Percentiles rank a stretch among this genome's conserved stretches.
phyloP scores from a whole-genome alignment of 35 echinoderm and acorn worm species.

The Eucidaris tribuloides region DNA sequence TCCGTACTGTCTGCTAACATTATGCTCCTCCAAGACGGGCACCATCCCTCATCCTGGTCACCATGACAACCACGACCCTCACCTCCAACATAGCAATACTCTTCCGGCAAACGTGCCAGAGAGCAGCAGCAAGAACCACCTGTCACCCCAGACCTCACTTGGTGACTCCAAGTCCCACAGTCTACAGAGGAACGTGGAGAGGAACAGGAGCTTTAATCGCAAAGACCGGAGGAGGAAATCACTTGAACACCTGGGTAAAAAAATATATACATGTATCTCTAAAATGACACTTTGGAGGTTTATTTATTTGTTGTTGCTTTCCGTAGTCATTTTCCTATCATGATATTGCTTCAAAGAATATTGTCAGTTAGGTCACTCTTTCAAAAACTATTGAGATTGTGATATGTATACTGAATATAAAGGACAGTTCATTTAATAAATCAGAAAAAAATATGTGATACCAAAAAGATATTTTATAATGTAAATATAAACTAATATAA shows the following conservation, averaged over 20 bases:
- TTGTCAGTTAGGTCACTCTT: no score
- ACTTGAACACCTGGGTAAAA: constrained; percentile 7
- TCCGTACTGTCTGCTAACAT: constrained; percentile 70
- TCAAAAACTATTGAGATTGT: no score
- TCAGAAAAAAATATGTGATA: no score
- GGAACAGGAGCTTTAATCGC: constrained; percentile 10
- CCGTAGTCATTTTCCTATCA: no score
- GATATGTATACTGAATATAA: no score
- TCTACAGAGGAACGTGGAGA: not conserved
- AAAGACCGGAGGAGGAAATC: constrained; percentile 25
- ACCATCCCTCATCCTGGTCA: constrained; percentile 14
- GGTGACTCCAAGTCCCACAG: not conserved
- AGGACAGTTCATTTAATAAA: no score
- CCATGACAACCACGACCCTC: not conserved
- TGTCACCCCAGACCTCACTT: constrained; percentile 1
- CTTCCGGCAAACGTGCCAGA: not conserved
- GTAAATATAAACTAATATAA: no score
- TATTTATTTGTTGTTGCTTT: no score
- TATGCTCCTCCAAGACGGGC: constrained; percentile 35
- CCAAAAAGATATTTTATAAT: no score
- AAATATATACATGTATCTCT: not conserved
- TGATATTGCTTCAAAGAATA: no score
- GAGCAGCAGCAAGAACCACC: not conserved
- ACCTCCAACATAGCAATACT: not conserved
- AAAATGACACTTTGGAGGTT: no score